A percentile compares a stretch with the other conserved stretches of the same genome.
Evolutionary conservation across 2,113 vertebrate genomes (phyloP).

Genomic region (Antechinus flavipes): DNA sequence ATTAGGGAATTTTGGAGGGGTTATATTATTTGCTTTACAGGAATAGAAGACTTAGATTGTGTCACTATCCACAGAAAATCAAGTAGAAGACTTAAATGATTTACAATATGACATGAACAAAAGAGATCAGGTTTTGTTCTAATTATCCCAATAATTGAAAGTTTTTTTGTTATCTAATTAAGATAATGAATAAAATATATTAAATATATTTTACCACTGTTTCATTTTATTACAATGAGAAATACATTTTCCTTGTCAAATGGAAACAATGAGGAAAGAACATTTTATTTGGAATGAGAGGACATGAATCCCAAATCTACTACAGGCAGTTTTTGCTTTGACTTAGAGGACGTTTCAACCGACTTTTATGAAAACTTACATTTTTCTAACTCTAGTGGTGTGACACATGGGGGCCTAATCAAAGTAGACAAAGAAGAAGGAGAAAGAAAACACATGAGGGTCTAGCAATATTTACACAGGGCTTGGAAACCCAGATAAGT

Average conservation of each 20-base stretch:
- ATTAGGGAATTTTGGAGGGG: background rate
- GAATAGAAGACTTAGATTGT: background rate
- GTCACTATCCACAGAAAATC: background rate
- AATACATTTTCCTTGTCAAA: background rate
- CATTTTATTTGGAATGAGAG: background rate
- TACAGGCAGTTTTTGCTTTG: background rate
- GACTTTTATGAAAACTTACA: no score
- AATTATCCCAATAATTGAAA: background rate
- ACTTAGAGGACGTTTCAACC: no score
- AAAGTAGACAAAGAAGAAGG: no score
- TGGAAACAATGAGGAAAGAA: background rate
- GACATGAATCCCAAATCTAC: background rate
- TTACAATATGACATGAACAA: background rate
- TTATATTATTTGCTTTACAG: background rate
- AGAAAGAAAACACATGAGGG: background rate
- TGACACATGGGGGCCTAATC: no score
- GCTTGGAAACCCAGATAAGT: rapidly evolving
- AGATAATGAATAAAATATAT: background rate
- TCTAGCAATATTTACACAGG: background rate
- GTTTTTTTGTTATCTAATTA: background rate
- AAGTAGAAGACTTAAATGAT: background rate
- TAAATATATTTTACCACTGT: background rate
- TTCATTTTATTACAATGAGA: background rate
- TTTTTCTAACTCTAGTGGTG: no score
- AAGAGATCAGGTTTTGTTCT: background rate